phyloP scores from a whole-genome alignment of 2,888 invertebrate genomes.

The Nymphalis polychloros region DNA sequence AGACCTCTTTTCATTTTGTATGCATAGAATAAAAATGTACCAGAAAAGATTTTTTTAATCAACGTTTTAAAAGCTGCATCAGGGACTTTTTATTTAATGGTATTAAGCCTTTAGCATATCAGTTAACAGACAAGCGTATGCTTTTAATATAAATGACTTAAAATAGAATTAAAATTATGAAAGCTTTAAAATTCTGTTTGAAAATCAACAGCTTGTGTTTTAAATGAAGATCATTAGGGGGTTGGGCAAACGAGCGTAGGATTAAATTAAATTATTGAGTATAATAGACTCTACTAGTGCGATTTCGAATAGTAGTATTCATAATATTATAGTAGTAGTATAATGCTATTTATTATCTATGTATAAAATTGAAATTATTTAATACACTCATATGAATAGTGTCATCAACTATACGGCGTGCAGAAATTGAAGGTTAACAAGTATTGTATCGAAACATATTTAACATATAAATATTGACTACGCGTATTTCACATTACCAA shows the following conservation, averaged over 20 bases:
- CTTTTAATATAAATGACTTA: slow-evolving; percentile 4
- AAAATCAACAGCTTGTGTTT: too few species aligned
- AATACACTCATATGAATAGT: too few species aligned
- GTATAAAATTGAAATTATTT: too few species aligned
- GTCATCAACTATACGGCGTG: not conserved
- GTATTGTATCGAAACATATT: not conserved
- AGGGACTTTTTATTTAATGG: slow-evolving; percentile 6
- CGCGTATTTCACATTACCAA: not conserved
- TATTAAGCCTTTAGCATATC: slow-evolving; percentile 5
- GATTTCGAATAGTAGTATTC: too few species aligned
- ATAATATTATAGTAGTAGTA: too few species aligned
- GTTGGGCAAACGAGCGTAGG: too few species aligned
- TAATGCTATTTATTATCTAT: too few species aligned
- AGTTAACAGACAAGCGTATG: slow-evolving; percentile 2
- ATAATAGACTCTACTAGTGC: too few species aligned
- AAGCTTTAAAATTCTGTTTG: not conserved
- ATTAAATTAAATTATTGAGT: too few species aligned
- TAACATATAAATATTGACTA: not conserved
- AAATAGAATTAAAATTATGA: slow-evolving; percentile 1
- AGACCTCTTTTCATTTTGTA: slow-evolving; percentile 21
- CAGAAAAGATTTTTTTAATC: slow-evolving; percentile 13
- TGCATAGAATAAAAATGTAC: slow-evolving; percentile 32
- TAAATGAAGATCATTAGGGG: too few species aligned
- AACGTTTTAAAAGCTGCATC: slow-evolving; percentile 10
- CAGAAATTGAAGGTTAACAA: not conserved